phyloP scores from a whole-genome alignment of 2,888 invertebrate species.

The Lasioglossum morio region DNA sequence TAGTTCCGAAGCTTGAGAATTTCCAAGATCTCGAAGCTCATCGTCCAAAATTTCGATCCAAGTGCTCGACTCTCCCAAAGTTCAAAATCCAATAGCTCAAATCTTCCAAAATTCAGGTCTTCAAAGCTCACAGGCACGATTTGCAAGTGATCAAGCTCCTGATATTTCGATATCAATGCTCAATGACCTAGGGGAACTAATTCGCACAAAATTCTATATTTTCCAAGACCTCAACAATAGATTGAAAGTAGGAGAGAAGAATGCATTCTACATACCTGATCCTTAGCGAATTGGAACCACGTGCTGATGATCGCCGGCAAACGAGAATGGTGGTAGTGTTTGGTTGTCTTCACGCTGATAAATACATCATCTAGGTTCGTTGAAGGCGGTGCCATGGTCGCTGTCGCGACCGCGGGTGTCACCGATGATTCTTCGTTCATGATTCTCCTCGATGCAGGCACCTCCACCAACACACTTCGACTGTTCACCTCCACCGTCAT shows the following conservation, averaged over 20 bases:
- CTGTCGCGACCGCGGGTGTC: slow-evolving; percentile 83
- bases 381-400: slow-evolving; percentile 87
- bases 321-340: slow-evolving; percentile 93
- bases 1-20: neutral
- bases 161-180: neutral
- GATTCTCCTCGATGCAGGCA: slow-evolving; percentile 69
- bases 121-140: too few species aligned
- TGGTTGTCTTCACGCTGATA: slow-evolving; percentile 97
- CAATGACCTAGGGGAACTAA: neutral
- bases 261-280: slow-evolving; percentile 87
- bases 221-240: neutral
- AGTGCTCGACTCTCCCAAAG: too few species aligned
- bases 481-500: slow-evolving; percentile 75
- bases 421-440: slow-evolving; percentile 78
- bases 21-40: neutral
- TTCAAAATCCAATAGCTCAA: too few species aligned
- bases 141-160: neutral
- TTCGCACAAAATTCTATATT: neutral
- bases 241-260: neutral
- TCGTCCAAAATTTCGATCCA: neutral
- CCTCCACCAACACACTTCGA: slow-evolving; percentile 71
- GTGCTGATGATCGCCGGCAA: slow-evolving; percentile 95
- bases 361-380: slow-evolving; percentile 94
- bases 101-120: neutral
- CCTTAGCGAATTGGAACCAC: slow-evolving; percentile 96